Conservation (phyloP, 2,113 vertebrate species). For the Notechis scutatus region DNA sequence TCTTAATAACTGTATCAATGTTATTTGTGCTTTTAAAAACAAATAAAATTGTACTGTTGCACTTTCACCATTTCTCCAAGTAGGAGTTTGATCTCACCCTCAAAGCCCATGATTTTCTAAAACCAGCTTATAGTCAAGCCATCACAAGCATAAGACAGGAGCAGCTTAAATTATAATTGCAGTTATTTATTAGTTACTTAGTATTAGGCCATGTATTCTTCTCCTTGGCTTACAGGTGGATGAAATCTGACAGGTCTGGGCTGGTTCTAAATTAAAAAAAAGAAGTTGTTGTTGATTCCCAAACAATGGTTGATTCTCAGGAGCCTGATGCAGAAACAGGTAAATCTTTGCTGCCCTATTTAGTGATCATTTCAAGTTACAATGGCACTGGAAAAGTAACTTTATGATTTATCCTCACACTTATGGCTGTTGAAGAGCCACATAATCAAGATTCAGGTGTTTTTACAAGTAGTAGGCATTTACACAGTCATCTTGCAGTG, state of each 20-base stretch:
- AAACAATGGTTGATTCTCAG: background rate
- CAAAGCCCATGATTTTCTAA: background rate
- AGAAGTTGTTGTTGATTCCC: background rate
- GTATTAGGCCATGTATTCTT: background rate
- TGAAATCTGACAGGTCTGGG: background rate
- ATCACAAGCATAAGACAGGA: background rate
- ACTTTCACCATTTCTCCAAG: background rate
- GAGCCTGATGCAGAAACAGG: background rate
- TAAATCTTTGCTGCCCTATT: background rate
- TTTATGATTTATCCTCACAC: background rate
- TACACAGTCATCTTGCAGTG: background rate
- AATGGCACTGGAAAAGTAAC: background rate
- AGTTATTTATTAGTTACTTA: background rate
- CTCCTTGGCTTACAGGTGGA: background rate
- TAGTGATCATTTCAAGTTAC: background rate
- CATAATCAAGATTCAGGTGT: background rate
- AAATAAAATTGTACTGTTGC: background rate
- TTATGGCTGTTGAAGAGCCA: background rate
- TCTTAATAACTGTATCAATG: background rate
- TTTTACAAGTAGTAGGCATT: background rate
- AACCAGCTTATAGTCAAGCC: background rate
- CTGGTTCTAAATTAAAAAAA: background rate
- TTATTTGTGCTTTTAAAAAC: background rate
- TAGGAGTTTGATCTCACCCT: background rate
- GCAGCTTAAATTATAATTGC: background rate